Evolutionary conservation across 2,113 vertebrate genomes (phyloP).

Genomic region (Microcebus ravelobensis): DNA sequence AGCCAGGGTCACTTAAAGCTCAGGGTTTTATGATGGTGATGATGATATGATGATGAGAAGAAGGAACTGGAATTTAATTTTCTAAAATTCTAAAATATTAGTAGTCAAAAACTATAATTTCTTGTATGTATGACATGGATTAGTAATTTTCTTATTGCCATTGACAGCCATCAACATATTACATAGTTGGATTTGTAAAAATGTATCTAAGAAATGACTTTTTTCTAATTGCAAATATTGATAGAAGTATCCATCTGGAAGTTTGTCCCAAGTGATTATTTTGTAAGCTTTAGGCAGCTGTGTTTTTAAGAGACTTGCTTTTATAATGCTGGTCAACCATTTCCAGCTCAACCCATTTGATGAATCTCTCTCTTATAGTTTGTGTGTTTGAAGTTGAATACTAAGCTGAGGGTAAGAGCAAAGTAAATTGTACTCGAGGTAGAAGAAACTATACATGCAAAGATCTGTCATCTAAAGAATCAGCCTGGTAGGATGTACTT

Average conservation of each 20-base stretch:
- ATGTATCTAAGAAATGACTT: background rate
- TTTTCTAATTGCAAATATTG: background rate
- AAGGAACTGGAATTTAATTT: background rate
- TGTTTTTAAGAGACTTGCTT: constrained; percentile 14
- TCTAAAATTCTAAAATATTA: constrained; percentile 33
- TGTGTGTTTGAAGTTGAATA: background rate
- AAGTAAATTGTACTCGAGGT: background rate
- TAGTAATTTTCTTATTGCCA: background rate
- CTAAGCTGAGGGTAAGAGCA: background rate
- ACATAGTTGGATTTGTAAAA: background rate
- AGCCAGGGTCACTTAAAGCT: background rate
- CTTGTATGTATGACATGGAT: background rate
- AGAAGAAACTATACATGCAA: background rate
- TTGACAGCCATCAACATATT: background rate
- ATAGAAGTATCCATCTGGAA: background rate
- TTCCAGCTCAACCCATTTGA: background rate
- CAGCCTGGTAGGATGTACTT: background rate
- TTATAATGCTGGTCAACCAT: background rate
- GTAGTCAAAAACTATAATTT: background rate
- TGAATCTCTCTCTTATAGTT: background rate
- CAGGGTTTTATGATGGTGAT: background rate
- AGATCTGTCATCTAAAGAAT: background rate
- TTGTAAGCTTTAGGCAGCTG: background rate
- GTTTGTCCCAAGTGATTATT: background rate
- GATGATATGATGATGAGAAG: background rate